Evolutionary conservation across 2,113 vertebrate genomes (phyloP).

Genomic region (Petroica traversi): DNA sequence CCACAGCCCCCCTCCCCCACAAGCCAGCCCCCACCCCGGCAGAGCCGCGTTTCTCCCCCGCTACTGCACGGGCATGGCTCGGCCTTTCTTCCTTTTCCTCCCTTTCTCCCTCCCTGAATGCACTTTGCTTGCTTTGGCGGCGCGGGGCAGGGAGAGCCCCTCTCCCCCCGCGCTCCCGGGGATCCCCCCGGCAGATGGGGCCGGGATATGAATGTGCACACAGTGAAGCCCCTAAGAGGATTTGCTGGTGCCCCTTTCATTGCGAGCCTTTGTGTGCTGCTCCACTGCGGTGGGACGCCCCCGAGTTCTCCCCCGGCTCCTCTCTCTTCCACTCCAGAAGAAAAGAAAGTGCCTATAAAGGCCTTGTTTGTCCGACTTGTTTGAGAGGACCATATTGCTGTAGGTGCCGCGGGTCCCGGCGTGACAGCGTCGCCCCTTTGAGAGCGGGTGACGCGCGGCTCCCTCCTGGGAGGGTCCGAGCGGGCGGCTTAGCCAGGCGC

Average conservation of each 20-base stretch:
- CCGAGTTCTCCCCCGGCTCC: constrained; percentile 38
- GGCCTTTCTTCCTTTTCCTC: constrained; percentile 58
- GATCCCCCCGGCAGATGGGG: constrained; percentile 65
- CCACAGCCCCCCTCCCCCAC: neutral
- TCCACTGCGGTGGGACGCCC: constrained; percentile 32
- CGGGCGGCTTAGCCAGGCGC: neutral
- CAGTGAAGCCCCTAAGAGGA: constrained; percentile 67
- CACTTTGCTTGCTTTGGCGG: constrained; percentile 43
- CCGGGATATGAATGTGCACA: constrained; percentile 38
- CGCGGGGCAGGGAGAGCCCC: neutral
- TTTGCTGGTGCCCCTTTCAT: constrained; percentile 67
- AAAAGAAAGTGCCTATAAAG: constrained; percentile 66
- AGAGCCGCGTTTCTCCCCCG: neutral
- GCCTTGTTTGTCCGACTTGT: constrained; percentile 51
- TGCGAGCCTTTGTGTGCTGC: constrained; percentile 47
- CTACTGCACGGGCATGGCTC: neutral
- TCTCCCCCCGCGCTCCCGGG: neutral
- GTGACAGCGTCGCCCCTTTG: constrained; percentile 24
- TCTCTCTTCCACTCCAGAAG: constrained; percentile 54
- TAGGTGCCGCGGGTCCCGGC: constrained; percentile 29
- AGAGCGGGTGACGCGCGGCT: constrained; percentile 21
- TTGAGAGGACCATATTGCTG: constrained; percentile 45
- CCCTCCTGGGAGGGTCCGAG: constrained; percentile 45
- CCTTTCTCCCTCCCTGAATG: constrained; percentile 50
- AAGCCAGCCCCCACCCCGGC: neutral